Evolutionary conservation across 1,140 invertebrate species (phyloP).

Genomic region (Liolophura sinensis): DNA sequence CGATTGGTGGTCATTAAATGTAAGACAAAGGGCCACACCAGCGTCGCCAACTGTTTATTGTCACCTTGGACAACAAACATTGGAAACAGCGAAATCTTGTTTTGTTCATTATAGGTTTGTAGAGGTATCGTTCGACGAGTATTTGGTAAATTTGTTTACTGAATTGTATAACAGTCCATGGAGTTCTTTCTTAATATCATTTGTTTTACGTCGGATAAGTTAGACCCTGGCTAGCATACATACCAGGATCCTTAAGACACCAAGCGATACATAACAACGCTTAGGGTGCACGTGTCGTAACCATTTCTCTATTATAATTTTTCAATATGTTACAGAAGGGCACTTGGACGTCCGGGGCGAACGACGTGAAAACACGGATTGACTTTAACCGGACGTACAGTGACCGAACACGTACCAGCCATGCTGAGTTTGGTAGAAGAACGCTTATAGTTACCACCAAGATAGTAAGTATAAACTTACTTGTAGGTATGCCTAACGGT

Average conservation of each 20-base stretch:
- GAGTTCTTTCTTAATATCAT: too few relatives aligned
- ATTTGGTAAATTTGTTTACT: too few relatives aligned
- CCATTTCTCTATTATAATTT: not conserved
- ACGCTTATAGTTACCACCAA: slow-evolving; percentile 39
- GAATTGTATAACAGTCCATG: too few relatives aligned
- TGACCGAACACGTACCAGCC: slow-evolving; percentile 18
- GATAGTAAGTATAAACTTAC: slow-evolving; percentile 30
- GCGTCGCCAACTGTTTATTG: too few relatives aligned
- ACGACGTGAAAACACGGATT: slow-evolving; percentile 23
- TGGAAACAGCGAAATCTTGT: too few relatives aligned
- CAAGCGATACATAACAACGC: not conserved
- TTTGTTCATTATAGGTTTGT: too few relatives aligned
- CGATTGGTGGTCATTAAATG: too few relatives aligned
- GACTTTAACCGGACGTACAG: slow-evolving; percentile 38
- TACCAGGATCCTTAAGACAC: not conserved
- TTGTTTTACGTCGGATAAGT: too few relatives aligned
- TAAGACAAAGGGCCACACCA: too few relatives aligned
- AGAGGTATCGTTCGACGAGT: too few relatives aligned
- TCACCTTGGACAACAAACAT: too few relatives aligned
- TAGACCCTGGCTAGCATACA: too few relatives aligned
- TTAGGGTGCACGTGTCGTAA: not conserved
- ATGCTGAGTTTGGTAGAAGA: slow-evolving; percentile 35
- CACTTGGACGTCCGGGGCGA: slow-evolving; percentile 39
- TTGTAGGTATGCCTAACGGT: not conserved
- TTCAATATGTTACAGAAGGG: slow-evolving; percentile 36